These are phyloP conservation scores for Aplysina aerophoba DNA, from an alignment of 37 sponge, comb jelly and placozoan species.

Conservation along the genomic window DNA sequence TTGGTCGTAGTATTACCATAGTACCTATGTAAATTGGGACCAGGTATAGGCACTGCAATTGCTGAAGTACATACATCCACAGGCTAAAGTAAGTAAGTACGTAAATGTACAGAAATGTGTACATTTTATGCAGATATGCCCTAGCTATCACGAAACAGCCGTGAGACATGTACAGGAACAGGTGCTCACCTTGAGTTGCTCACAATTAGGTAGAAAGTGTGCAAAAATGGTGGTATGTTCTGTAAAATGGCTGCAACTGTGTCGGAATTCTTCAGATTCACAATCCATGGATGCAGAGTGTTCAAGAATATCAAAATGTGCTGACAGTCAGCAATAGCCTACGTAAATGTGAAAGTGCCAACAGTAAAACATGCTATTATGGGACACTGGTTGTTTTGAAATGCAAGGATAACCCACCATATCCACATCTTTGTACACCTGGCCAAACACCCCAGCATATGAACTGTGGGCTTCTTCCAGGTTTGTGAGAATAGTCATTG, in stretches of 20 bases:
- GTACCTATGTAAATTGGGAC: neutral
- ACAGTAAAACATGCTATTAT: neutral
- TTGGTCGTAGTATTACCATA: conserved; percentile 49
- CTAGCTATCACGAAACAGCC: neutral
- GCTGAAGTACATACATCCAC: neutral
- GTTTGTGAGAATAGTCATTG: conserved; percentile 69
- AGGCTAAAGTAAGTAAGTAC: neutral
- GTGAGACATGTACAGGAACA: neutral
- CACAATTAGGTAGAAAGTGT: conserved; percentile 71
- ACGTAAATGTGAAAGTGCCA: neutral
- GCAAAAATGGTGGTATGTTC: conserved; percentile 76
- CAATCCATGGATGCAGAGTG: conserved; percentile 78
- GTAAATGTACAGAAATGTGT: neutral
- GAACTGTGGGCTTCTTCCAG: conserved; percentile 73
- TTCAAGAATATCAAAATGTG: conserved; percentile 62
- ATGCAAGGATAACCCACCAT: conserved; percentile 49
- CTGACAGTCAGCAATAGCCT: conserved; percentile 70
- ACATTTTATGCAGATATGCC: neutral
- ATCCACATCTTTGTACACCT: conserved; percentile 66
- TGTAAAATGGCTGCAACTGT: conserved; percentile 27
- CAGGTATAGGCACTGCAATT: neutral
- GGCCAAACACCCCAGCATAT: conserved; percentile 70
- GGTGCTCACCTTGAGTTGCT: conserved; percentile 65
- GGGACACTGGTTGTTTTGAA: neutral
- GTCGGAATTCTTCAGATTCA: conserved; percentile 42